Percentiles rank a stretch among this genome's conserved stretches.
phyloP scores from a whole-genome alignment of 2,888 invertebrate species.

The Philereme transversata region DNA sequence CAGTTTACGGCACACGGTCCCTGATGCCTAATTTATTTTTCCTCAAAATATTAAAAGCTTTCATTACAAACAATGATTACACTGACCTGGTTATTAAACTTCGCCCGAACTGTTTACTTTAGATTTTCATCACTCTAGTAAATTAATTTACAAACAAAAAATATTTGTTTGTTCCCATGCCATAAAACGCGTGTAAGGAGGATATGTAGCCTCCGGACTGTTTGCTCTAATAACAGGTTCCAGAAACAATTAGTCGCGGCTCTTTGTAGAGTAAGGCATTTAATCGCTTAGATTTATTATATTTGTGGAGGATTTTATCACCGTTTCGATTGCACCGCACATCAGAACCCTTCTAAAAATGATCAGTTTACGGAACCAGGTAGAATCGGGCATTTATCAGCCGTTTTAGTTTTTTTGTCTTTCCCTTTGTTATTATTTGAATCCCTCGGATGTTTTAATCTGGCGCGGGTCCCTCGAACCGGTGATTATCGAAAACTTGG shows the following conservation, averaged over 20 bases:
- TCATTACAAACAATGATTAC: slow-evolving; percentile 39
- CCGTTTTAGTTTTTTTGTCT: slow-evolving; percentile 79
- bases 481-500: slow-evolving; percentile 79
- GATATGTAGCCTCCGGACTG: slow-evolving; percentile 50
- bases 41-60: slow-evolving; percentile 35
- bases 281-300: slow-evolving; percentile 80
- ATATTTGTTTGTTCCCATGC: slow-evolving; percentile 52
- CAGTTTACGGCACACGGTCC: slow-evolving; percentile 48
- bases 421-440: slow-evolving; percentile 74
- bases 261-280: slow-evolving; percentile 70
- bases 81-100: slow-evolving; percentile 43
- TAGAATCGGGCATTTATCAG: slow-evolving; percentile 76
- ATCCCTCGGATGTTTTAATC: slow-evolving; percentile 81
- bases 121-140: slow-evolving; percentile 46
- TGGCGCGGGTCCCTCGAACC: slow-evolving; percentile 75
- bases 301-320: slow-evolving; percentile 78
- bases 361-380: slow-evolving; percentile 62
- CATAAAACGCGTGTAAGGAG: slow-evolving; percentile 38
- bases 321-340: slow-evolving; percentile 56
- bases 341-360: slow-evolving; percentile 44
- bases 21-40: slow-evolving; percentile 49
- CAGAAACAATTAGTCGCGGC: slow-evolving; percentile 74
- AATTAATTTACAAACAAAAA: slow-evolving; percentile 41
- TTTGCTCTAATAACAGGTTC: slow-evolving; percentile 72
- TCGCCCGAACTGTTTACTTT: slow-evolving; percentile 43